These are phyloP conservation scores for Willowsia nigromaculata DNA, from an alignment of 2,888 invertebrate species.

Conservation along the genomic window DNA sequence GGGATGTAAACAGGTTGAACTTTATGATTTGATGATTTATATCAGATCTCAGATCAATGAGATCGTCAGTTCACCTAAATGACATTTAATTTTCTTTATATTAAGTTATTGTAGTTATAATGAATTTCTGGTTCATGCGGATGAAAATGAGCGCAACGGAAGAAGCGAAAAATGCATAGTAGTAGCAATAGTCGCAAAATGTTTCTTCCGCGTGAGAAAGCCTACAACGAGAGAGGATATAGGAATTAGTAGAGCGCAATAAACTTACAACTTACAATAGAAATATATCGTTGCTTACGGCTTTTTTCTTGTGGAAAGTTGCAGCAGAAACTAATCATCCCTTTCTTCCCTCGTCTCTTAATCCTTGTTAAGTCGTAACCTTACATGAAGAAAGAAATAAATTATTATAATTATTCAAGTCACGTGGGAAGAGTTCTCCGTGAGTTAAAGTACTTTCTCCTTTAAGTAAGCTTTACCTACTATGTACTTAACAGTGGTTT, in stretches of 20 bases:
- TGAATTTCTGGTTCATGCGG: background rate
- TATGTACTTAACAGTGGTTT: too few species aligned
- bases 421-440: background rate
- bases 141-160: conserved; percentile 50
- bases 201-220: background rate
- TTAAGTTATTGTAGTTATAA: background rate
- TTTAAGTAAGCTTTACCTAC: background rate
- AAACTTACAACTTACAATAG: too few species aligned
- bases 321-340: background rate
- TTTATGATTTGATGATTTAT: background rate
- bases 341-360: background rate
- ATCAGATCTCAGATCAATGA: background rate
- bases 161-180: conserved; percentile 18
- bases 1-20: background rate
- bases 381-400: background rate
- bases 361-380: too few species aligned
- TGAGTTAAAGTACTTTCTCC: background rate
- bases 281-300: background rate
- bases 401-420: too few species aligned
- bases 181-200: background rate
- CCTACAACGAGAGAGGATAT: background rate
- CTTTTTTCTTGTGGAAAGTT: background rate
- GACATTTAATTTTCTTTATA: background rate
- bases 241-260: background rate
- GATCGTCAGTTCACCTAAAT: background rate